These are phyloP conservation scores for Drosophila subsilvestris DNA, from an alignment of 2,888 invertebrate genomes.

Conservation along the genomic window DNA sequence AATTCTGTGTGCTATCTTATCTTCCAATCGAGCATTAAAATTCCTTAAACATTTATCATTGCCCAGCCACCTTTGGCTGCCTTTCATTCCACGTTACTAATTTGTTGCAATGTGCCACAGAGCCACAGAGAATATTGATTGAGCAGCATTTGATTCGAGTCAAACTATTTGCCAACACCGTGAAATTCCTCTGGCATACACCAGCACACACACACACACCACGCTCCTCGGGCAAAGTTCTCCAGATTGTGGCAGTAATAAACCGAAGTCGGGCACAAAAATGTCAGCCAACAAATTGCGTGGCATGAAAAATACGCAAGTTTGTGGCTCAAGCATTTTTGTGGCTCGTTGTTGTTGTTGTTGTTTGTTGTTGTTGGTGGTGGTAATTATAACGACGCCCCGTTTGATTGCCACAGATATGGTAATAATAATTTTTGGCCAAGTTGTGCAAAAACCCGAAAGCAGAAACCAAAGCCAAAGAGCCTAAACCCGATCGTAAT, in stretches of 20 bases:
- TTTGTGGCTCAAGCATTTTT: constrained; percentile 10
- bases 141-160: constrained; percentile 59
- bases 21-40: no score
- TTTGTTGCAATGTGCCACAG: constrained; percentile 46
- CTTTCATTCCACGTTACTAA: constrained; percentile 20
- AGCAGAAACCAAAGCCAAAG: background rate
- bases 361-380: constrained; percentile 37
- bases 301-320: constrained; percentile 47
- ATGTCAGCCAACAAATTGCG: constrained; percentile 64
- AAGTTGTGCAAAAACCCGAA: constrained; percentile 18
- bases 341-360: constrained; percentile 9
- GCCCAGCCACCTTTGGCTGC: no score
- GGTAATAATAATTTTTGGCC: constrained; percentile 57
- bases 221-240: constrained; percentile 51
- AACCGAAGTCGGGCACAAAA: constrained; percentile 39
- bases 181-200: constrained; percentile 57
- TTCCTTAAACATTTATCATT: no score
- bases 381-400: constrained; percentile 66
- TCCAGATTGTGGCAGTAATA: constrained; percentile 44
- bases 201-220: constrained; percentile 7
- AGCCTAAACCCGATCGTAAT: constrained; percentile 53
- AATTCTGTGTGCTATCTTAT: no score
- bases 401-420: constrained; percentile 64
- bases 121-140: constrained; percentile 58
- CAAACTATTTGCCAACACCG: constrained; percentile 58